Percentiles rank a stretch among this genome's conserved stretches.
Conservation (phyloP, 92 coral and sea anemone genomes). For the Diadumene lineata region DNA sequence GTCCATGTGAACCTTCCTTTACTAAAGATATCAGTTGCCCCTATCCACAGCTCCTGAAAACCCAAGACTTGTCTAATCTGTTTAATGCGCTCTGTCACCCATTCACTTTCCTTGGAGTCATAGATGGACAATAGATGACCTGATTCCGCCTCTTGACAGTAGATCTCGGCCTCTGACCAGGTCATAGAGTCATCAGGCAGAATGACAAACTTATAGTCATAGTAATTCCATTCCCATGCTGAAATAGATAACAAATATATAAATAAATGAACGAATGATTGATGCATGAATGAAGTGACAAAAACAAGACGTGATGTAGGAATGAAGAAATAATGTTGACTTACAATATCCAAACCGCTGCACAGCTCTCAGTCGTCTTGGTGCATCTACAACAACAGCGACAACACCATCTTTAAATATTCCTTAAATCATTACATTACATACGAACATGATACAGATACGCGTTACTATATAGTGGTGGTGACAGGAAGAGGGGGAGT, state of each 20-base stretch:
- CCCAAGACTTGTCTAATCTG: conserved; percentile 62
- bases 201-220: conserved; percentile 72
- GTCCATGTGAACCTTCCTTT: conserved; percentile 62
- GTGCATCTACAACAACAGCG: conserved; percentile 10
- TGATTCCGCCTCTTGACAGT: conserved; percentile 67
- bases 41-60: conserved; percentile 70
- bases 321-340: neutral
- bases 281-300: neutral
- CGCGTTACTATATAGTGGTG: too few species aligned
- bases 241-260: neutral
- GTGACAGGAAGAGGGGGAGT: too few species aligned
- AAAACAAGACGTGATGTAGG: neutral
- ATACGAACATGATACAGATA: too few species aligned
- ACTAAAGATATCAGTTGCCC: conserved; percentile 68
- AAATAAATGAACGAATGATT: neutral
- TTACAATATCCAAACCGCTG: conserved; percentile 66
- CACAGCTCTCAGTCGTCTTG: conserved; percentile 41
- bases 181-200: conserved; percentile 57
- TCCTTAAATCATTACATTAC: too few species aligned
- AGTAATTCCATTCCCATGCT: conserved; percentile 71
- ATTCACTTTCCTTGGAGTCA: conserved; percentile 56
- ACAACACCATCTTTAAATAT: too few species aligned
- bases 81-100: conserved; percentile 60
- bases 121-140: conserved; percentile 63
- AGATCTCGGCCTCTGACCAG: conserved; percentile 84